phyloP scores from a whole-genome alignment of 1,140 invertebrate species.

The Himalopsyche phryganea region DNA sequence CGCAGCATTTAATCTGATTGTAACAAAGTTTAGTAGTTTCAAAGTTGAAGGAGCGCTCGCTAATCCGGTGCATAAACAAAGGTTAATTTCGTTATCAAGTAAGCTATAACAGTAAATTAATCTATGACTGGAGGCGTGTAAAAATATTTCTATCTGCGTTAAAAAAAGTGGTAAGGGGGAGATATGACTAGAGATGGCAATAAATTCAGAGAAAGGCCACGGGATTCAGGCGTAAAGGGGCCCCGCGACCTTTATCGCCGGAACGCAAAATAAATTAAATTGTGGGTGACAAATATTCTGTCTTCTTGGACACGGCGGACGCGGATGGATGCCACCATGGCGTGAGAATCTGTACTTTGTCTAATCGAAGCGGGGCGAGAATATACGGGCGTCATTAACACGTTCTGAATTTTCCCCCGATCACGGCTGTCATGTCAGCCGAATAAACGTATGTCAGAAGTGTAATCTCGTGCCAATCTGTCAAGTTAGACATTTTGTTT shows the following conservation, averaged over 20 bases:
- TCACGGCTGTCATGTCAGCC: not conserved
- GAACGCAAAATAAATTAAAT: slow-evolving; percentile 13
- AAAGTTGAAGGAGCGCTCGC: no score
- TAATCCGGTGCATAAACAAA: no score
- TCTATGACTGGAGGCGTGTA: no score
- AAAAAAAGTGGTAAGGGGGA: not conserved
- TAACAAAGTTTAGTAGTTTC: no score
- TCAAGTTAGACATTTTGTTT: no score
- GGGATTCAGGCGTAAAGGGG: not conserved
- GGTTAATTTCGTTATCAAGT: no score
- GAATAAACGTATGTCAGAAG: no score
- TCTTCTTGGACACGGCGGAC: not conserved
- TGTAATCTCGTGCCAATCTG: no score
- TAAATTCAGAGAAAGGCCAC: slow-evolving; percentile 4
- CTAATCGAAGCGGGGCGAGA: slow-evolving; percentile 1
- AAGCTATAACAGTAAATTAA: no score
- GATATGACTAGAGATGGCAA: not conserved
- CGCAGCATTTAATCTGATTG: no score
- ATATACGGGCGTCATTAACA: not conserved
- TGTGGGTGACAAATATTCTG: slow-evolving; percentile 9
- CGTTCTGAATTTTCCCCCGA: not conserved
- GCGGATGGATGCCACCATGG: slow-evolving; percentile 3
- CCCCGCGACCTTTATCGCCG: slow-evolving; percentile 9
- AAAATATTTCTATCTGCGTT: no score
- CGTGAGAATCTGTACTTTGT: slow-evolving; percentile 11